Evolutionary conservation across 2,888 invertebrate species (phyloP), one percentile per base, ranked within the genome.

Genomic region (Phengaris arion): DNA sequence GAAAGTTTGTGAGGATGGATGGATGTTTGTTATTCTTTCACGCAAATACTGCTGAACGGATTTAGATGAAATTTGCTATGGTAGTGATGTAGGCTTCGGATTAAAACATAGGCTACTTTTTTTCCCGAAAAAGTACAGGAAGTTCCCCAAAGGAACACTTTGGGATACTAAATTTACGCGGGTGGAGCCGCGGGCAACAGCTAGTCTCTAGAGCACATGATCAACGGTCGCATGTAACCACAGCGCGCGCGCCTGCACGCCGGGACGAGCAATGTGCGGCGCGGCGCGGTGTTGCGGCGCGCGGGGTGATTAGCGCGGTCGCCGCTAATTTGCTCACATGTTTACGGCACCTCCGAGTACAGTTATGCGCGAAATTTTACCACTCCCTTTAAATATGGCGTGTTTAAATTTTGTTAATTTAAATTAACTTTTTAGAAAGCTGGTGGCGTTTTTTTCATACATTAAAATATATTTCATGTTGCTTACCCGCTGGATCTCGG

Each of bases 401-500:
- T 70, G 35, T 8, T 22, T 54, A 54, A 69, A 46, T 46, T 52
- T 70, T 70, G 48, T 51, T 15, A 59, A 15, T 68, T 68, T 46
- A 45, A 46, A 48, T 69, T 48, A 69, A 69, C 69, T 35, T 45
- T 64, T 35, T 64, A 13, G 45, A 45, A 4, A 46, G 46, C 6
- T 46, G 6, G 6, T 0, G 9, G 15, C 15, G 59, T 59, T 64
- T 64, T 57, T 64, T 12, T 22, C 3, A 15, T 22, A 59, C 7
- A 3, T 8, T 22, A 3, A 57, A 8, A 22, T 7, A 57, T 9
- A 15, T 15, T 7, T 6, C 5, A 45, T 13, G 68, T 6, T 15
- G 3, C 94, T 94, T 89, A 97, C 97, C 97, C 84, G 97, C 96
- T 55, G 97, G 96, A 88, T 97, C 97, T 86, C 97, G 94, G 83